Evolutionary conservation across 2,888 invertebrate genomes (phyloP).

Genomic region (Ichneumoninae sp.): DNA sequence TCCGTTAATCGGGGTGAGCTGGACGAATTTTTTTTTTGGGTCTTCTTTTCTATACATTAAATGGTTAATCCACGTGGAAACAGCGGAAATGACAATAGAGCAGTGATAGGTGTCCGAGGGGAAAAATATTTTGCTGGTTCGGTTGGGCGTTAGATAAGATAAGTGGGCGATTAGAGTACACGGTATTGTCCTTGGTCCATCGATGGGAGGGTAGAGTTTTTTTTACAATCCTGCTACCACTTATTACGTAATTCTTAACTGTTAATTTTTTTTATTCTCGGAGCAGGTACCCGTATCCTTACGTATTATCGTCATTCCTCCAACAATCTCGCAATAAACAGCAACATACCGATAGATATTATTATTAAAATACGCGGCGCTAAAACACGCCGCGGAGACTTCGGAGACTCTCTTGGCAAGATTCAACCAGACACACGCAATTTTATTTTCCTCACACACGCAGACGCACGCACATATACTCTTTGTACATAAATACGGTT

Average conservation of each 20-base stretch:
- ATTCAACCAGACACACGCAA: constrained; percentile 33
- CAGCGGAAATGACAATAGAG: neutral
- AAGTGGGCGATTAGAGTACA: neutral
- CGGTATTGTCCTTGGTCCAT: constrained; percentile 70
- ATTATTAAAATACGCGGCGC: constrained; percentile 60
- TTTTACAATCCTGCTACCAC: constrained; percentile 6
- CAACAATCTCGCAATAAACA: constrained; percentile 22
- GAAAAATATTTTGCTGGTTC: constrained; percentile 1
- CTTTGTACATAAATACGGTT: constrained; percentile 50
- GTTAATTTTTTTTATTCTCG: constrained; percentile 32
- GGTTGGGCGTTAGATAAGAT: neutral
- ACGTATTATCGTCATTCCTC: constrained; percentile 37
- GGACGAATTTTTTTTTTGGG: neutral
- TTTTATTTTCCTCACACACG: neutral
- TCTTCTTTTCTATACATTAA: neutral
- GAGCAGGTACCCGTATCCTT: constrained; percentile 25
- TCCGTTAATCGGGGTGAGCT: neutral
- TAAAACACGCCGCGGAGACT: constrained; percentile 64
- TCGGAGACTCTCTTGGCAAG: constrained; percentile 58
- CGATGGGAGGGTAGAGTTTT: constrained; percentile 41
- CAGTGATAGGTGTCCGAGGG: constrained; percentile 6
- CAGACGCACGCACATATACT: constrained; percentile 27
- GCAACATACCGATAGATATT: constrained; percentile 21
- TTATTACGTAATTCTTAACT: constrained; percentile 15
- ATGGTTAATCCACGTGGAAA: constrained; percentile 2